Percentiles rank a stretch among this genome's conserved stretches.
phyloP scores from a whole-genome alignment of 2,888 invertebrate genomes.

The Drosophila ustulata region DNA sequence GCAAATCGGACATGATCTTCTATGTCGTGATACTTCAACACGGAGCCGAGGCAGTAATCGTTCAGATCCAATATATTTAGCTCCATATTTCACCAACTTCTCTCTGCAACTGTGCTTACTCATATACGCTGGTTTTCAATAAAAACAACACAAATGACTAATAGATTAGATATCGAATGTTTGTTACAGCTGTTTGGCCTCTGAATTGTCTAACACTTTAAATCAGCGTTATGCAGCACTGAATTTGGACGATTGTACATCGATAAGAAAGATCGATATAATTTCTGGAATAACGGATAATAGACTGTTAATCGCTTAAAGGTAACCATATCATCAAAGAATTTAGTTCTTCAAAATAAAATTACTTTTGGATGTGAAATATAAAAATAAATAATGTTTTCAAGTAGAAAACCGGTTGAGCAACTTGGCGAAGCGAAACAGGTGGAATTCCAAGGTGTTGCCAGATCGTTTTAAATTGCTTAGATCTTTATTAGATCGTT shows the following conservation, averaged over 20 bases:
- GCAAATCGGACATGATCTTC: slow-evolving; percentile 35
- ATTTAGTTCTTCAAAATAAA: background rate
- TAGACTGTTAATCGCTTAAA: background rate
- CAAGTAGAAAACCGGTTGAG: background rate
- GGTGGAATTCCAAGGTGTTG: background rate
- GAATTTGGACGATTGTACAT: slow-evolving; percentile 11
- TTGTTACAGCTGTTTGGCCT: slow-evolving; percentile 24
- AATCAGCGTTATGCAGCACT: background rate
- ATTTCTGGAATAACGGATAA: background rate
- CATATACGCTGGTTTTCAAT: background rate
- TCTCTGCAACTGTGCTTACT: background rate
- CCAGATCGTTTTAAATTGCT: slow-evolving; percentile 5
- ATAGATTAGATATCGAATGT: slow-evolving; percentile 4
- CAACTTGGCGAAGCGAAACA: background rate
- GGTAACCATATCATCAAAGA: background rate
- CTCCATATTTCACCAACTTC: background rate
- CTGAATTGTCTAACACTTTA: slow-evolving; percentile 4
- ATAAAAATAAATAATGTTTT: no score
- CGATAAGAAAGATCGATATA: slow-evolving; percentile 24
- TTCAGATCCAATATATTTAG: slow-evolving; percentile 34
- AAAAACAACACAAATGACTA: slow-evolving; percentile 15
- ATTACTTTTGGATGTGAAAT: no score
- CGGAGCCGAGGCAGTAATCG: slow-evolving; percentile 33
- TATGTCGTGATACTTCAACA: slow-evolving; percentile 22
- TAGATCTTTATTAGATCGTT: background rate